Conservation (phyloP, 2,113 vertebrate genomes). For the Notarius quadriscutis region DNA sequence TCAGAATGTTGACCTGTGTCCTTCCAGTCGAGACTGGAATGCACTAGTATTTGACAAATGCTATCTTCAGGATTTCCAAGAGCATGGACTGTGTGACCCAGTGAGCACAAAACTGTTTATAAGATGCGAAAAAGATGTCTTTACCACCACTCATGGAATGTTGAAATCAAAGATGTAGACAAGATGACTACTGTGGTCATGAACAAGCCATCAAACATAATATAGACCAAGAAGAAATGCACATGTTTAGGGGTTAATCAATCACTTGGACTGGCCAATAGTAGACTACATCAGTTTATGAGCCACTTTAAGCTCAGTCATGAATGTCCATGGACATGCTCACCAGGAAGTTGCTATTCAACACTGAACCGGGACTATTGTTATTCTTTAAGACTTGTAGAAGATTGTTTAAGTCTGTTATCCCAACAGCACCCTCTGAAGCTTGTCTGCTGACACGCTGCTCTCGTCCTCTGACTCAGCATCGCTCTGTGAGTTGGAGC, state of each 20-base stretch:
- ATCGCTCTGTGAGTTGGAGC: conserved; percentile 92
- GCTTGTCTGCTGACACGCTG: conserved; percentile 83
- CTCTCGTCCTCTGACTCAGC: conserved; percentile 92
- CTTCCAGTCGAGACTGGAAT: not conserved
- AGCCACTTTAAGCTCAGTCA: not conserved
- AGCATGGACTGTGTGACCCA: not conserved
- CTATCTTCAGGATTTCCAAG: not conserved
- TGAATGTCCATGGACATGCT: not conserved
- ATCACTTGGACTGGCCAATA: not conserved
- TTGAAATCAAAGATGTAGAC: not conserved
- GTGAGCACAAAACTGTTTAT: not conserved
- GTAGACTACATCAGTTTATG: not conserved
- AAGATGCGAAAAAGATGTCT: not conserved
- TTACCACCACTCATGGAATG: not conserved
- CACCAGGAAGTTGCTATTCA: not conserved
- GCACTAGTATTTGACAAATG: not conserved
- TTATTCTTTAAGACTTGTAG: not conserved
- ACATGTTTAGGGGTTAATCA: not conserved
- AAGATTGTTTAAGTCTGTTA: conserved; percentile 59
- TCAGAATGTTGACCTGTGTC: not conserved
- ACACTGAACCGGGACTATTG: not conserved
- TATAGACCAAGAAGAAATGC: not conserved
- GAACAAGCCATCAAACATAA: not conserved
- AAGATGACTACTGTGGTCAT: not conserved
- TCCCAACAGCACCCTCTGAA: conserved; percentile 95